Base-by-base conservation (phyloP, 1,140 invertebrate genomes). In the Megathymus violae region DNA sequence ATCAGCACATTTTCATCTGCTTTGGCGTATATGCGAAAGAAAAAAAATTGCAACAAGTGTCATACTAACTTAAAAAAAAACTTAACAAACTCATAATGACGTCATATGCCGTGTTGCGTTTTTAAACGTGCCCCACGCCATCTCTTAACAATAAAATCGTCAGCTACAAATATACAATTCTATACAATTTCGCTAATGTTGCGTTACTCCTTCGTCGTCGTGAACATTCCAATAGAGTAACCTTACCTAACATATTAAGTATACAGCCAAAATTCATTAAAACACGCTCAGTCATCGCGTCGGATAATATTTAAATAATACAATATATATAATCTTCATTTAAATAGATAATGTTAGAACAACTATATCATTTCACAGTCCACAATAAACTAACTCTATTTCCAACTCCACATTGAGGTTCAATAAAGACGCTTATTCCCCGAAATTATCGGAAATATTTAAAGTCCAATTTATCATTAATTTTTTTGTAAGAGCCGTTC, bases 11-110 rank as follows among this genome's bases (percentile, higher is more conserved):
- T 71, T 61, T 79, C 73, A 65, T 78, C 79, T 80, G 77, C 82
- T 89, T 87, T 89, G 86, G 84, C 84, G 81, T 85, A 80, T 74
- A 80, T 81, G 79, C 52, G 62, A 80, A 73, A 70, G 54, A 71
- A 76, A 80, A 77, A 77, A 78, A 83, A 85, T 87, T 84, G 82
- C 81, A 84, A 86, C 83, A 85, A 80, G 58, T n/a, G n/a, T 73
- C 54, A 60, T 74, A 70, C 41, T 74, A 76, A 78, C 68, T 81
- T 76, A 82, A 83, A 77, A n/a, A n/a, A 79, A 82, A 85, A 88
- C 80, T 86, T 88, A 86, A 88, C 78, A 83, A 84, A 75, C 71
- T 78, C 79, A 79, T 76, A 78, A 74, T 67, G 70, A 76, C 71
- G 62, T 70, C 62, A 38, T 60, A 16, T 13, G 59, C 36, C 41